Conservation (phyloP, 2,888 invertebrate species). For the Aphidius colemani region DNA sequence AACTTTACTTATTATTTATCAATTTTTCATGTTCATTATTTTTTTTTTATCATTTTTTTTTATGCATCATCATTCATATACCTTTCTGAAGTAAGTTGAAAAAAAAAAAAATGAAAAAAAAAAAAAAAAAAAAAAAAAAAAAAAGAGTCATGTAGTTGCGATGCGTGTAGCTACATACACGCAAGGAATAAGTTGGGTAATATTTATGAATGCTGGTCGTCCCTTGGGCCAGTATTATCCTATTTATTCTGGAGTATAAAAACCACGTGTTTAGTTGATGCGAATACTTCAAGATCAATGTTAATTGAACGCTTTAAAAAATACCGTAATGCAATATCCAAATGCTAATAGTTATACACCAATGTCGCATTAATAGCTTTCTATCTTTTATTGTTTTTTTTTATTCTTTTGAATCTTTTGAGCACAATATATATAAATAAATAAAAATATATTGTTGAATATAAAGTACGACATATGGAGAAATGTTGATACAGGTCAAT, state of each 20-base stretch:
- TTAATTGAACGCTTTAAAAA: conserved; percentile 27
- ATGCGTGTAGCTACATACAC: too few relatives aligned
- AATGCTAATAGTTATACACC: conserved; percentile 28
- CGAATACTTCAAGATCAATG: conserved; percentile 21
- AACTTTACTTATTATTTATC: conserved; percentile 1
- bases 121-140: neutral
- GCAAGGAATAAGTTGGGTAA: conserved; percentile 16
- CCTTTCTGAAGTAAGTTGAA: neutral
- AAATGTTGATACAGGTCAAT: too few relatives aligned
- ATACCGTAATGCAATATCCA: conserved; percentile 29
- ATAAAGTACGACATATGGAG: too few relatives aligned
- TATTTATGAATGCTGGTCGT: conserved; percentile 9
- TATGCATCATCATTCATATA: neutral
- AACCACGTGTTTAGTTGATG: too few relatives aligned
- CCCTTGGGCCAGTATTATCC: conserved; percentile 11
- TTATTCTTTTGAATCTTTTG: too few relatives aligned
- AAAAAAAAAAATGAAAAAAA: neutral
- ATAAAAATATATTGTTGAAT: too few relatives aligned
- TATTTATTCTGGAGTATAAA: neutral
- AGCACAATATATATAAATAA: too few relatives aligned
- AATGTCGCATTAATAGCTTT: conserved; percentile 16
- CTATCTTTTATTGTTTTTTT: neutral
- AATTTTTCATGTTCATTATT: conserved; percentile 6
- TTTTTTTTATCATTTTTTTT: conserved; percentile 3
- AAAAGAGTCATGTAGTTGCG: too few relatives aligned